A percentile compares a stretch with the other conserved stretches of the same genome.
phyloP scores from a whole-genome alignment of 2,888 invertebrate genomes.

The Ecliptopera silaceata region DNA sequence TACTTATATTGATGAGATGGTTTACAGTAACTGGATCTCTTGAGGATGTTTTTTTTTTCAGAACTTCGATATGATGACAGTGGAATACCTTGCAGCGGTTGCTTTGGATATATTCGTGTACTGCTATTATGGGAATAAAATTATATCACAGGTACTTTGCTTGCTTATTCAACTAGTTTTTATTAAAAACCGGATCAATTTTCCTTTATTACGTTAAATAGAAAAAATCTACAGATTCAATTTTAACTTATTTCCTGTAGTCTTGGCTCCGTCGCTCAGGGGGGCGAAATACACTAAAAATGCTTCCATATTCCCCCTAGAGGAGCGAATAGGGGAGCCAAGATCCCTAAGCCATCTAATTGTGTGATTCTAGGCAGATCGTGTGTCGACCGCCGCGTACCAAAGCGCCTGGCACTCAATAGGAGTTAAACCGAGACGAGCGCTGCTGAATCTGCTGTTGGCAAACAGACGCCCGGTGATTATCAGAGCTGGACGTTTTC shows the following conservation, averaged over 20 bases:
- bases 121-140: conserved; percentile 72
- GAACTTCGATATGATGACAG: conserved; percentile 71
- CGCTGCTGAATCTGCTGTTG: conserved; percentile 59
- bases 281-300: too few species aligned
- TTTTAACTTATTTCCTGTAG: too few species aligned
- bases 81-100: conserved; percentile 69
- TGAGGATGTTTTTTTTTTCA: conserved; percentile 44
- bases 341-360: too few species aligned
- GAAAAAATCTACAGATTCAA: too few species aligned
- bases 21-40: too few species aligned
- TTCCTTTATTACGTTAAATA: too few species aligned
- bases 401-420: conserved; percentile 62
- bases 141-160: conserved; percentile 72
- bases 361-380: conserved; percentile 57
- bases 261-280: too few species aligned
- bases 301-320: too few species aligned
- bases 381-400: conserved; percentile 68
- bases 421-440: conserved; percentile 55
- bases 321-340: too few species aligned
- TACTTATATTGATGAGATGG: too few species aligned
- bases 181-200: too few species aligned
- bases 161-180: too few species aligned
- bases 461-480: conserved; percentile 52
- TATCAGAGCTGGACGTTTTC: conserved; percentile 62
- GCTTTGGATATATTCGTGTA: conserved; percentile 71